Base-by-base conservation (phyloP, 2,888 invertebrate genomes). In the Epistrophe eligans region DNA sequence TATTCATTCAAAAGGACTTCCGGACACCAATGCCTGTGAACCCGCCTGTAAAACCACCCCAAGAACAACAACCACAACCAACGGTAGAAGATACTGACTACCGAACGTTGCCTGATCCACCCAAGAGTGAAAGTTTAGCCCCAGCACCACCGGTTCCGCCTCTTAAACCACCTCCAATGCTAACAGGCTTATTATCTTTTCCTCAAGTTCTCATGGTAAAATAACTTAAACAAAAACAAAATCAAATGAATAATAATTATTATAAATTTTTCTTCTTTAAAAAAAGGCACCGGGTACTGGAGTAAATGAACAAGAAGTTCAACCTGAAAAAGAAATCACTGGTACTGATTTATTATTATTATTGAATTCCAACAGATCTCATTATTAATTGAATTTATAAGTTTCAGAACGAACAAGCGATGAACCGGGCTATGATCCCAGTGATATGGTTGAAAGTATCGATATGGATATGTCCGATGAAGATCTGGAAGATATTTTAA, bases 381-480 rank as follows among this genome's bases (percentile, higher is more conserved):
- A 8, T 67, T 40, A 17, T 58, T 62, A 55, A n/a, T 57, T 15
- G 0, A 43, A 32, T 10, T 5, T 91, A n/a, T n/a, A 91, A 38
- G 90, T 91, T 60, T 90, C 91, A 43, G 92, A 90, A 73, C 89
- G 90, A 11, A 91, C 90, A 70, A 91, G 89, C 40, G 90, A 92
- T n/a, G 92, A 92, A 79, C 88, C 89, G 2, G 87, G 88, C 32
- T 92, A 92, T 89, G 92, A 92, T 62, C 94, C 94, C 0, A 92
- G 94, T 13, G 97, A 97, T 90, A 97, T 96, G 90, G 95, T 96
- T 5, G 96, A 96, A 90, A 96, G 95, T 91, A 96, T 97, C 81
- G 97, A 97, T 89, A 97, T 97, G 97, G 97, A 97, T 89, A 94
- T 97, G 91, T 97, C 97, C 13, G 97, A 97, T 90, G 97, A 97